Evolutionary conservation across 2,797 vertebrate species (phyloP).

Genomic region (Myotis findleyi): DNA sequence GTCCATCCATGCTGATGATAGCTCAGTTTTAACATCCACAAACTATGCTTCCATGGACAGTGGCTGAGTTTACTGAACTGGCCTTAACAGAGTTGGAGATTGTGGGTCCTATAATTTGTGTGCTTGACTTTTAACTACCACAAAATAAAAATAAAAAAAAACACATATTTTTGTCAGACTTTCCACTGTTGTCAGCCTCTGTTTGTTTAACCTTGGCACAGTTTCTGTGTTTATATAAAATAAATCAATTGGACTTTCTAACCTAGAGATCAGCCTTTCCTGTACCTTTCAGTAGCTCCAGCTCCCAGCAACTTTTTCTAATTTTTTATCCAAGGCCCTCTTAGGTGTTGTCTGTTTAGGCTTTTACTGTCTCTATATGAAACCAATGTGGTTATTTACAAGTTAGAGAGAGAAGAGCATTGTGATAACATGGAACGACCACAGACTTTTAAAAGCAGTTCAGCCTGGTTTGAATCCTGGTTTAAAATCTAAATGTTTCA

Average conservation of each 20-base stretch:
- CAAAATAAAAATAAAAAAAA: neutral
- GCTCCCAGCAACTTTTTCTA: neutral
- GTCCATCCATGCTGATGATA: neutral
- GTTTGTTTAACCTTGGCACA: neutral
- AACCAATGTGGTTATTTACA: neutral
- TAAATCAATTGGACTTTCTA: neutral
- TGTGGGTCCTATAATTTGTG: neutral
- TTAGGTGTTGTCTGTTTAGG: neutral
- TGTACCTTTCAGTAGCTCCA: neutral
- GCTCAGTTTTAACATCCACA: neutral
- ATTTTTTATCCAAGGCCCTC: neutral
- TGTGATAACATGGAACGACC: neutral
- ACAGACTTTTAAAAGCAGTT: neutral
- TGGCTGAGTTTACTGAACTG: neutral
- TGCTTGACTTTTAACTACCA: neutral
- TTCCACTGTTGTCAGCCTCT: neutral
- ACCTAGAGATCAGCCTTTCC: neutral
- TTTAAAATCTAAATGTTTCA: neutral
- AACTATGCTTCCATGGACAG: neutral
- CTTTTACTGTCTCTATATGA: neutral
- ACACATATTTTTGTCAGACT: neutral
- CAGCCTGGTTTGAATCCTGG: neutral
- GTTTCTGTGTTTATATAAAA: conserved; percentile 8
- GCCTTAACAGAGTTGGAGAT: neutral
- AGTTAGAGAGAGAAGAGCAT: neutral